These are phyloP conservation scores for Pachycephus smyrnensis DNA, from an alignment of 2,888 invertebrate genomes.

Conservation along the genomic window DNA sequence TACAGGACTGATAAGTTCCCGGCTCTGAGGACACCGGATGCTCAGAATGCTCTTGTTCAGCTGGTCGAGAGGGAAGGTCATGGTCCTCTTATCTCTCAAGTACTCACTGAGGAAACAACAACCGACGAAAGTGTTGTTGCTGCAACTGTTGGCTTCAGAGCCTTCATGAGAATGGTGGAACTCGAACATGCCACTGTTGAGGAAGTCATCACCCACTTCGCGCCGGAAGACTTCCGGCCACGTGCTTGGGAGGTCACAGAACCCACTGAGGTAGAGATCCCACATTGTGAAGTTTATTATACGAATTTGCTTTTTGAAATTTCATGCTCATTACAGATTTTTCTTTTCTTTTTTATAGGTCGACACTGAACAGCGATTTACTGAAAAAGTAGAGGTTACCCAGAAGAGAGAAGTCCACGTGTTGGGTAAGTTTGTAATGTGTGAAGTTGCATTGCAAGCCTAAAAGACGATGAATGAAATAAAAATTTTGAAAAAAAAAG, in stretches of 20 bases:
- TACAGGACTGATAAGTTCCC: conserved; percentile 86
- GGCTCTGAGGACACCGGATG: conserved; percentile 81
- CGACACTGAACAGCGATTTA: conserved; percentile 61
- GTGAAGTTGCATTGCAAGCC: conserved; percentile 33
- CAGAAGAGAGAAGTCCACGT: conserved; percentile 68
- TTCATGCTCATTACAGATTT: background rate
- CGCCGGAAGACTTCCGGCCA: conserved; percentile 85
- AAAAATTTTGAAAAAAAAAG: background rate
- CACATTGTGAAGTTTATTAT: background rate
- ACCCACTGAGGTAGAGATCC: conserved; percentile 72
- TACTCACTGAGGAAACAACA: conserved; percentile 83
- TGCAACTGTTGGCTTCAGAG: conserved; percentile 85
- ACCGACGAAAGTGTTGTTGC: conserved; percentile 82
- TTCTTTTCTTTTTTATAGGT: conserved; percentile 47
- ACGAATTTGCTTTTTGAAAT: background rate
- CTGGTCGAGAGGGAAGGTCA: conserved; percentile 87
- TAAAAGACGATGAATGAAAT: background rate
- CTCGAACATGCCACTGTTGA: conserved; percentile 84
- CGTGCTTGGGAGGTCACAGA: conserved; percentile 84
- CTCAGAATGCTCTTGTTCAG: conserved; percentile 86
- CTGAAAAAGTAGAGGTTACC: conserved; percentile 66
- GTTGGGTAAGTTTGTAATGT: conserved; percentile 66
- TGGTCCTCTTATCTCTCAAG: conserved; percentile 83
- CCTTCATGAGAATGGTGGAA: conserved; percentile 88
- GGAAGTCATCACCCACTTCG: conserved; percentile 85